These are phyloP conservation scores for Aspiorhynchus laticeps DNA, from an alignment of 2,113 vertebrate genomes.

Conservation along the genomic window DNA sequence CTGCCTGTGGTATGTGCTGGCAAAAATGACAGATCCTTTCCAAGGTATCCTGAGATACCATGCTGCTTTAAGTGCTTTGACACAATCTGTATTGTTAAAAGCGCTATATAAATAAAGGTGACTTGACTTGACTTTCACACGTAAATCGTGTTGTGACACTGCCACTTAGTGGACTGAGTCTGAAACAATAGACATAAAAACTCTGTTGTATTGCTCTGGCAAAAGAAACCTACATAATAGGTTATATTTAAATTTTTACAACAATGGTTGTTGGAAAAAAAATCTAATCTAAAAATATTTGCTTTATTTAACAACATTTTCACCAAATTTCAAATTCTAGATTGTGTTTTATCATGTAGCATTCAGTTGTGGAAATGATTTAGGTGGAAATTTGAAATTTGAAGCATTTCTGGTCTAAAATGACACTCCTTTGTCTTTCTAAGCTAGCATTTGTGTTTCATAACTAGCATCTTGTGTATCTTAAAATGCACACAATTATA, in stretches of 20 bases:
- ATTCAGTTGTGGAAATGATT: not conserved
- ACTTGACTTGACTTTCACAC: too few relatives aligned
- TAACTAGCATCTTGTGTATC: not conserved
- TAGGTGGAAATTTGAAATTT: not conserved
- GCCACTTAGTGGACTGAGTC: conserved; percentile 69
- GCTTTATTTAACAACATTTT: not conserved
- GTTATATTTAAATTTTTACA: too few relatives aligned
- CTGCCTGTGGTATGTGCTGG: conserved; percentile 53
- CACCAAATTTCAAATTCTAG: not conserved
- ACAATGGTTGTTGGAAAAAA: too few relatives aligned
- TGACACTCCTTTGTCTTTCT: not conserved
- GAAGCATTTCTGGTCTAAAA: not conserved
- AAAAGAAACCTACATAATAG: too few relatives aligned
- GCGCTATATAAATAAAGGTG: too few relatives aligned
- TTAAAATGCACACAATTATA: not conserved
- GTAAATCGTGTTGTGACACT: conserved; percentile 62
- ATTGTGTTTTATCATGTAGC: not conserved
- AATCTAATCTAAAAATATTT: too few relatives aligned
- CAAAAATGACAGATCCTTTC: conserved; percentile 1
- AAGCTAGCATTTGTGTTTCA: not conserved
- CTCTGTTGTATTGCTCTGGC: not conserved
- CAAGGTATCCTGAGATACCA: not conserved
- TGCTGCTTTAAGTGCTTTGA: not conserved
- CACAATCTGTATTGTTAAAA: too few relatives aligned
- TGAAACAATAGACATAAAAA: conserved; percentile 53